phyloP scores from a whole-genome alignment of 2,888 invertebrate species.

The Helicoverpa assulta region DNA sequence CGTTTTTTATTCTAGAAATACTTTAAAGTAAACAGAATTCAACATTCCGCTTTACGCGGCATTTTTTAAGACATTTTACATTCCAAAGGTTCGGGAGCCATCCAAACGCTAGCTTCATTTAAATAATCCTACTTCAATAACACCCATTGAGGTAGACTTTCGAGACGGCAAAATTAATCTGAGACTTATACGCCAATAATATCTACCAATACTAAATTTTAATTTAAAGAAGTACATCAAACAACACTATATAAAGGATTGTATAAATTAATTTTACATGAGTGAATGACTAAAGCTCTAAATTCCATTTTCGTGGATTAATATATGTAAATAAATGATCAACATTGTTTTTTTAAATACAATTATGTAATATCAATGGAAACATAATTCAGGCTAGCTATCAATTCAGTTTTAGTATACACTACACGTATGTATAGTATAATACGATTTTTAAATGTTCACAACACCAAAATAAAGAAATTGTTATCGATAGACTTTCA shows the following conservation, averaged over 20 bases:
- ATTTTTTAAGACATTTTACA: too few relatives aligned
- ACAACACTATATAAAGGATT: conserved; percentile 21
- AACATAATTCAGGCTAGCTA: background rate
- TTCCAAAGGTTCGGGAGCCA: conserved; percentile 6
- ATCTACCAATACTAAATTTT: conserved; percentile 18
- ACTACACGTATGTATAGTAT: background rate
- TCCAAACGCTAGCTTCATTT: conserved; percentile 20
- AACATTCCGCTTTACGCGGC: too few relatives aligned
- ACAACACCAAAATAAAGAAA: conserved; percentile 2
- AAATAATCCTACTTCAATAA: conserved; percentile 42
- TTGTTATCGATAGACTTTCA: conserved; percentile 2
- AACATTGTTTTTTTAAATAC: background rate
- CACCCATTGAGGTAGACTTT: conserved; percentile 51
- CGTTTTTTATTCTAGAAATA: too few relatives aligned
- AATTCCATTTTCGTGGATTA: conserved; percentile 8
- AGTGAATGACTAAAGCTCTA: background rate
- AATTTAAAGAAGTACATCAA: conserved; percentile 16
- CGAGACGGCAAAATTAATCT: conserved; percentile 19
- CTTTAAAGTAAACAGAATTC: too few relatives aligned
- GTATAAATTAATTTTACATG: background rate
- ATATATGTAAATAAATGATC: background rate
- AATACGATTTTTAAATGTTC: background rate
- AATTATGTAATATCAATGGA: background rate
- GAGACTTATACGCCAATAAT: conserved; percentile 18
- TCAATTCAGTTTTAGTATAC: background rate